Base-by-base conservation (phyloP, 2,888 invertebrate species). In the Coenonympha glycerion region DNA sequence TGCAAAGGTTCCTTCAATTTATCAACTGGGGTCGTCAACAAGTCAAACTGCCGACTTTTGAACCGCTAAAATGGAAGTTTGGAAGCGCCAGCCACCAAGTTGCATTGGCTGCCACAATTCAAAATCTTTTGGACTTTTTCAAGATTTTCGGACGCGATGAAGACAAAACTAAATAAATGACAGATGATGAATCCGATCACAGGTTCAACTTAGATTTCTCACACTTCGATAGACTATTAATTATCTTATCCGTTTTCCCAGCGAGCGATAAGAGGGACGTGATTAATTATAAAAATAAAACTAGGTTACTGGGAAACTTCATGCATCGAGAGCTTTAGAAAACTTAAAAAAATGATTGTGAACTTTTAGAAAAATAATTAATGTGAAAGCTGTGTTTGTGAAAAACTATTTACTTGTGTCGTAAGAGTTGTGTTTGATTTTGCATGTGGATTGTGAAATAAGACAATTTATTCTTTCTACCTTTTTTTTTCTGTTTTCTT, bases 231-330 rank as follows among this genome's bases (percentile, higher is more conserved):
- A 33, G 33, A 41, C 11, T 24, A 28, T 55, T n/a, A n/a, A n/a
- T 45, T 44, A 53, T 49, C 49, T 55, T 40, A 33, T 44, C 47
- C 26, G 31, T 49, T 34, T 40, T 45, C 47, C 44, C 49, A 47
- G 47, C 21, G 30, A 24, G 34, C 24, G 45, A 34, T n/a, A 45
- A 33, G 37, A 55, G 53, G 49, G 26, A 53, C 53, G 53, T 55
- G 55, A 53, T 55, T 55, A 53, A 55, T 53, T 53, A 53, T 45
- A 24, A 6, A 6, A 26, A 42, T 24, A 47, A 40, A 55, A 50
- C 44, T 55, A 47, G 47, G 44, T 55, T 47, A 53, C 21, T 40
- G 18, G 22, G 33, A 45, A 48, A 36, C 49, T 31, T 21, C 37
- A 11, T 49, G 52, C 47, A 36, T 49, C 40, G 28, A 46, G 49